Conservation (phyloP, 1,140 invertebrate genomes). For the Calosoma granatense region DNA sequence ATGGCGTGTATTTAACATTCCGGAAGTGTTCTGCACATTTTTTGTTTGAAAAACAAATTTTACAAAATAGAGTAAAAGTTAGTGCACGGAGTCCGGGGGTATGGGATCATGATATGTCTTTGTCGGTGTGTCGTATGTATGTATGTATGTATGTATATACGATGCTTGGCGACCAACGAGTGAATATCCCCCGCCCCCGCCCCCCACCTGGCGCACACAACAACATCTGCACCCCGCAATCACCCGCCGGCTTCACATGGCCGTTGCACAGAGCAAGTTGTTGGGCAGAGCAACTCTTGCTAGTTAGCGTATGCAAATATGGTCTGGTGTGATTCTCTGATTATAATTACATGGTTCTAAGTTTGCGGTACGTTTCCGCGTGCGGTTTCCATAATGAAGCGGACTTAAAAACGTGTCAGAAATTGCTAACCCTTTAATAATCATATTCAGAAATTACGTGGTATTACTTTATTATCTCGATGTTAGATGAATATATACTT, state of each 20-base stretch:
- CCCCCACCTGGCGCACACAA: too few relatives aligned
- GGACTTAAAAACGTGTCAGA: not conserved
- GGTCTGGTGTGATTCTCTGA: not conserved
- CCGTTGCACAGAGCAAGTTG: not conserved
- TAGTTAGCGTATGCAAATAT: constrained; percentile 8
- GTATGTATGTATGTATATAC: too few relatives aligned
- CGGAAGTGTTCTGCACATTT: constrained; percentile 23
- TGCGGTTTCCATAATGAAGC: not conserved
- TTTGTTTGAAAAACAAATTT: constrained; percentile 31
- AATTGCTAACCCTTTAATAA: not conserved
- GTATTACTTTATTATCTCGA: too few relatives aligned
- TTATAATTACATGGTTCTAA: constrained; percentile 7
- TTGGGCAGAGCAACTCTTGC: not conserved
- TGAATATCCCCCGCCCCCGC: too few relatives aligned
- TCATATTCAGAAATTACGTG: too few relatives aligned
- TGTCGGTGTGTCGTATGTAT: not conserved
- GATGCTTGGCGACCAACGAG: too few relatives aligned
- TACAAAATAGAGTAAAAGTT: constrained; percentile 29
- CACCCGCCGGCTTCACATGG: not conserved
- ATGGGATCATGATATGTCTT: constrained; percentile 8
- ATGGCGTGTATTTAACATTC: constrained; percentile 28
- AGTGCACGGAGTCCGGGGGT: not conserved
- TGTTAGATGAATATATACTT: too few relatives aligned
- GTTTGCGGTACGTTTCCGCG: not conserved
- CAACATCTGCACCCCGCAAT: not conserved